A percentile compares a stretch with the other conserved stretches of the same genome.
phyloP scores from a whole-genome alignment of 2,797 vertebrate genomes.

The Coregonus sp. region DNA sequence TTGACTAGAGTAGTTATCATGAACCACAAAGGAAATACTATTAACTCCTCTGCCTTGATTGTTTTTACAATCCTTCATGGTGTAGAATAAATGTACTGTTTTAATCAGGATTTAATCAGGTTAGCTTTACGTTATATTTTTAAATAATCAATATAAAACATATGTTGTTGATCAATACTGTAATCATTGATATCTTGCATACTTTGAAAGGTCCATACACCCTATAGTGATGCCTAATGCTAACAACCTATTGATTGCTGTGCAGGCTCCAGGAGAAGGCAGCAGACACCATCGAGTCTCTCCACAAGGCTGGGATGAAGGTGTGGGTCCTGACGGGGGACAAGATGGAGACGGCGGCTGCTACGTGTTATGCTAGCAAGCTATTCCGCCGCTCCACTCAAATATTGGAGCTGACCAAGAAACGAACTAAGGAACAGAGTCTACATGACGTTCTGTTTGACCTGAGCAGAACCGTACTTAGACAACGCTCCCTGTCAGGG shows the following conservation, averaged over 20 bases:
- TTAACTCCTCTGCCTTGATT: too few species aligned
- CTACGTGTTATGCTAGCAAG: conserved; percentile 96
- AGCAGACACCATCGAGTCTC: conserved; percentile 94
- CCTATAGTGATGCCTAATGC: conserved; percentile 7
- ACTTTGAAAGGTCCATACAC: not conserved
- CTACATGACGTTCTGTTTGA: conserved; percentile 94
- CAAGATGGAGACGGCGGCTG: conserved; percentile 98
- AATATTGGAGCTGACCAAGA: conserved; percentile 95
- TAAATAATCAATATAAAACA: not conserved
- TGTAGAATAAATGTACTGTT: too few species aligned
- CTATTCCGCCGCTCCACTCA: conserved; percentile 91
- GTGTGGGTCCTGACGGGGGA: conserved; percentile 98
- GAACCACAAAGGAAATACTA: too few species aligned
- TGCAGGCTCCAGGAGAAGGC: conserved; percentile 95
- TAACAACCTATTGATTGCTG: conserved; percentile 55
- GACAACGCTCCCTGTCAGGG: conserved; percentile 86
- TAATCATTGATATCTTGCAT: not conserved
- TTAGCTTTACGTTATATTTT: not conserved
- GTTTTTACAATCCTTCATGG: too few species aligned
- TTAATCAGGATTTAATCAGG: too few species aligned
- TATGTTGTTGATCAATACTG: not conserved
- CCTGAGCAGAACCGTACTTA: conserved; percentile 89
- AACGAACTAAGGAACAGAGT: conserved; percentile 92
- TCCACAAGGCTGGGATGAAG: conserved; percentile 97
- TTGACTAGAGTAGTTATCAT: not conserved